These are phyloP conservation scores for Candidula unifasciata DNA, from an alignment of 2,888 invertebrate genomes.

Conservation along the genomic window DNA sequence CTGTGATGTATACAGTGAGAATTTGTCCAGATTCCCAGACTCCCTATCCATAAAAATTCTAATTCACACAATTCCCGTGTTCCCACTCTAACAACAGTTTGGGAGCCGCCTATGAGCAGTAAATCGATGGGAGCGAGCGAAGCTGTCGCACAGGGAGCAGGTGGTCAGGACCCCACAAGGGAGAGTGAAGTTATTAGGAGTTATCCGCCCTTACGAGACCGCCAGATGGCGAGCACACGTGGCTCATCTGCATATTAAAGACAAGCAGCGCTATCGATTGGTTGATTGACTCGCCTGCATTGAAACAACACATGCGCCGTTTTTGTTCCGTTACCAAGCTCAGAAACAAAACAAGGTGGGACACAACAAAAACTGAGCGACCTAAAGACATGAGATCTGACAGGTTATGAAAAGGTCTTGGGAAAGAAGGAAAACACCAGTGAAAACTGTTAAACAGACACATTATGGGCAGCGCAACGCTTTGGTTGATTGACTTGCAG, in stretches of 20 bases:
- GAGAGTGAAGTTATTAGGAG: constrained; percentile 46
- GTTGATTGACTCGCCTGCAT: constrained; percentile 33
- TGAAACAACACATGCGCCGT: constrained; percentile 30
- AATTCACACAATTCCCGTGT: background rate
- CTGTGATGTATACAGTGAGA: too few species aligned
- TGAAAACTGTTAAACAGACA: too few species aligned
- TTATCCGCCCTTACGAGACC: constrained; percentile 46
- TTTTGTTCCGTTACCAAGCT: background rate
- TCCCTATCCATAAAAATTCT: background rate
- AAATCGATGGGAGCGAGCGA: constrained; percentile 39
- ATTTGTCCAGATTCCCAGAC: too few species aligned
- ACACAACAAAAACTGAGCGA: too few species aligned
- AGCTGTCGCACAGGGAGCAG: constrained; percentile 41
- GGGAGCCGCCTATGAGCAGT: background rate
- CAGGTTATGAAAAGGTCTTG: too few species aligned
- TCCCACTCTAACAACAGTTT: background rate
- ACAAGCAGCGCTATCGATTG: constrained; percentile 35
- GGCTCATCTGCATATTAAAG: constrained; percentile 49
- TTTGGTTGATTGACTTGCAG: too few species aligned
- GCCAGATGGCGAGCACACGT: constrained; percentile 50
- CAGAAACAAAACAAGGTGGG: background rate
- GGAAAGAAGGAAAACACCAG: too few species aligned
- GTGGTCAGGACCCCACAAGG: constrained; percentile 40
- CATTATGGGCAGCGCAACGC: too few species aligned
- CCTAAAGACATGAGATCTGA: too few species aligned